Base-by-base conservation (phyloP, 1,140 invertebrate genomes). In the Mylabris phalerata region DNA sequence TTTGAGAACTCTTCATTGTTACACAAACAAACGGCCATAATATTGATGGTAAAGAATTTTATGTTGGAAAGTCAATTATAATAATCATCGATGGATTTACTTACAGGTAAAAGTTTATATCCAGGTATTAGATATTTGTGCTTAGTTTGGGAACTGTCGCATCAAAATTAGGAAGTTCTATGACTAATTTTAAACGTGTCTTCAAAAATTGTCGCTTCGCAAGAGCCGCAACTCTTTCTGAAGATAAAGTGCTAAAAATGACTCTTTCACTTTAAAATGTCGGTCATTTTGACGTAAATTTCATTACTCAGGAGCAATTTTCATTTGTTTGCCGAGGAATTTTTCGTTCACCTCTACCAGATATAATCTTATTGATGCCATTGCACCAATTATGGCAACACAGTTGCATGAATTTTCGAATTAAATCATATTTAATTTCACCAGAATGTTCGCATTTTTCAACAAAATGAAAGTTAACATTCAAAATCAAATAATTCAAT, bases 101-200 rank as follows among this genome's bases (percentile, higher is more conserved):
- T 32, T 32, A 7, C 7, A 32, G 27, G 1, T 67, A 83, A 93
- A 65, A 88, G 90, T 61, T 70, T 97, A 0, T 88, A 91, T 60
- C 95, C 95, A 3, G 93, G 93, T 0, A 95, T 93, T 6, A 92
- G 92, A 25, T 98, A 90, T 69, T 67, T 91, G 54, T 74, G 84
- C 3, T 75, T 96, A n/a, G 90, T 90, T 0, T 97, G 94, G 94
- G 89, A 92, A 13, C 13, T 72, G 90, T 90, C 2, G 70, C 96
- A 19, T 88, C 87, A n/a, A 83, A 89, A 72, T 83, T 92, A 77
- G 80, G 82, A 66, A 86, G 48, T 77, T 84, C 47, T 26, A 68
- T 81, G 1, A 87, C 81, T 89, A 0, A 93, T 97, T 71, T 88
- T 95, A n/a, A n/a, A n/a, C n/a, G n/a, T n/a, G n/a, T n/a, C n/a